Percentiles rank a stretch among this genome's conserved stretches.
Evolutionary conservation across 2,888 invertebrate species (phyloP).

Genomic region (Cryptops parisi): DNA sequence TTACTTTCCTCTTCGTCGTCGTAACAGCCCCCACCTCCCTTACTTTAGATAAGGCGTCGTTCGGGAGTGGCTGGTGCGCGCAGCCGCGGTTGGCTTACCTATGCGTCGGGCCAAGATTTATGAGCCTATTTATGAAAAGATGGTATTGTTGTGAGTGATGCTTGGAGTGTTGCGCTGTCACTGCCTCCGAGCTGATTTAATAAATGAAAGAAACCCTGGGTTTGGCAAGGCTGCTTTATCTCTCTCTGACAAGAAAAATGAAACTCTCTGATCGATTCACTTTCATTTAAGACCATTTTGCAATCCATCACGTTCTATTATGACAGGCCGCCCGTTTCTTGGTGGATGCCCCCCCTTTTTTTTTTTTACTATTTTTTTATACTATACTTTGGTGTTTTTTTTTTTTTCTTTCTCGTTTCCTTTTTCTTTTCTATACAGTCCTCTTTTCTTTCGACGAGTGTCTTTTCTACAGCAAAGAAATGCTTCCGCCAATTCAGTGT

Average conservation of each 20-base stretch:
- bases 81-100: neutral
- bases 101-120: neutral
- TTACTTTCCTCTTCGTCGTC: no score
- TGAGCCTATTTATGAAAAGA: slow-evolving; percentile 13
- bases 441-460: slow-evolving; percentile 2
- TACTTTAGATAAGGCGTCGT: no score
- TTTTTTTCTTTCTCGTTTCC: neutral
- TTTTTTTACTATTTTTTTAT: slow-evolving; percentile 9
- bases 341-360: slow-evolving; percentile 5
- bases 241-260: slow-evolving; percentile 14
- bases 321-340: slow-evolving; percentile 13
- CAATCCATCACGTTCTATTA: slow-evolving; percentile 14
- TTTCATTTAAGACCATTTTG: slow-evolving; percentile 15
- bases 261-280: slow-evolving; percentile 14
- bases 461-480: neutral
- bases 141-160: slow-evolving; percentile 14
- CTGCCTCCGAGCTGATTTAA: slow-evolving; percentile 13
- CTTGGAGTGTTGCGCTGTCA: slow-evolving; percentile 6
- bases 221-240: slow-evolving; percentile 14
- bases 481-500: slow-evolving; percentile 10
- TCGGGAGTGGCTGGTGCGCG: no score
- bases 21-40: no score
- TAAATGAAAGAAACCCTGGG: slow-evolving; percentile 13
- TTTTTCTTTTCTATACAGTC: neutral
- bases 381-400: slow-evolving; percentile 2